A percentile compares a stretch with the other conserved stretches of the same genome.
These are phyloP conservation scores for Pocota personata DNA, from an alignment of 2,888 invertebrate genomes.

Conservation along the genomic window DNA sequence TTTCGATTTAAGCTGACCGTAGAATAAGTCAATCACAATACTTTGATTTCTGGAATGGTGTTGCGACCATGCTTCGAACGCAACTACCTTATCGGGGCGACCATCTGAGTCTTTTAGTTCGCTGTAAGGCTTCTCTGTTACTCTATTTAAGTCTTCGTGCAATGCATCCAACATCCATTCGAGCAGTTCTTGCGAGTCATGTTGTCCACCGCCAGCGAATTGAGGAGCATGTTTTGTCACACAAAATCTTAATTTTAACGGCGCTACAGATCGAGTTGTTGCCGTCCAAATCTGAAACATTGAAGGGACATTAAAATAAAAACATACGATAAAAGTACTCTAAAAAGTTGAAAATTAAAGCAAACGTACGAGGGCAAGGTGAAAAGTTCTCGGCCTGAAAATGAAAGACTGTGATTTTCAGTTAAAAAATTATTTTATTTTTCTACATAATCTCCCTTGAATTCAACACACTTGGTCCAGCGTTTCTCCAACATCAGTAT, in stretches of 20 bases:
- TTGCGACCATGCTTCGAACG: slow-evolving; percentile 92
- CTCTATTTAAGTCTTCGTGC: slow-evolving; percentile 95
- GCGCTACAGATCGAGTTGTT: slow-evolving; percentile 92
- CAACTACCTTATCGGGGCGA: slow-evolving; percentile 88
- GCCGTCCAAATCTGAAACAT: slow-evolving; percentile 90
- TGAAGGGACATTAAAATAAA: neutral
- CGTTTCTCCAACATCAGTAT: too few species aligned
- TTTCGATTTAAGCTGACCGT: slow-evolving; percentile 95
- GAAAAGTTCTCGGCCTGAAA: too few species aligned
- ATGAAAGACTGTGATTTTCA: too few species aligned
- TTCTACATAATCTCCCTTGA: too few species aligned
- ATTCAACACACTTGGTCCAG: too few species aligned
- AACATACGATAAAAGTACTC: neutral
- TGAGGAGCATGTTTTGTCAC: slow-evolving; percentile 94
- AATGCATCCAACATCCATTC: slow-evolving; percentile 95
- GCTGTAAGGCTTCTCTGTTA: slow-evolving; percentile 88
- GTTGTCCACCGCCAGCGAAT: slow-evolving; percentile 95
- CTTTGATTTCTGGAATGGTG: slow-evolving; percentile 92
- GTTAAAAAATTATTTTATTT: too few species aligned
- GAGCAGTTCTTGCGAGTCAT: slow-evolving; percentile 96
- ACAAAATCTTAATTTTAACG: slow-evolving; percentile 92
- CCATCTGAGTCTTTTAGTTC: slow-evolving; percentile 90
- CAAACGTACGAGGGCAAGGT: too few species aligned
- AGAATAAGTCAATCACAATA: slow-evolving; percentile 94
- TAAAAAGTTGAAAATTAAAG: too few species aligned